A percentile compares a stretch with the other conserved stretches of the same genome.
Conservation (phyloP, 2,113 vertebrate genomes). For the Semnornis frantzii region DNA sequence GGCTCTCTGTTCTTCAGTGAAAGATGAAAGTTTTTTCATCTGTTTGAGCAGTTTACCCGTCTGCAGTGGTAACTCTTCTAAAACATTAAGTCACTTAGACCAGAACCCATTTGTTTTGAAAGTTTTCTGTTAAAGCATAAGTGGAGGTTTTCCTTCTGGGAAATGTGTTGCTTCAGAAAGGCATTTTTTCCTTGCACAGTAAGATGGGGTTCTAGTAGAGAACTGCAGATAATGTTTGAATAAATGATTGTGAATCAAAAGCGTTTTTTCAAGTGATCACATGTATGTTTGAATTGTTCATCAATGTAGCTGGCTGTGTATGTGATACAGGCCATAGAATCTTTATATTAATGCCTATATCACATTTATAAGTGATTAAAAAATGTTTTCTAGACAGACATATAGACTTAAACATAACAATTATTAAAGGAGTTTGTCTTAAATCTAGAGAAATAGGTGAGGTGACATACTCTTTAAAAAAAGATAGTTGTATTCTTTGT, state of each 20-base stretch:
- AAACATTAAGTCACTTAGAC: background rate
- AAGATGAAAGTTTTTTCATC: background rate
- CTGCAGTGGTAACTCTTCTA: background rate
- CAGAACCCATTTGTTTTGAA: background rate
- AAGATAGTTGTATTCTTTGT: background rate
- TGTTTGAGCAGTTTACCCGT: background rate
- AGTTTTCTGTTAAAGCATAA: background rate
- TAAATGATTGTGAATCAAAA: background rate
- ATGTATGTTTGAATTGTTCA: background rate
- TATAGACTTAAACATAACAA: background rate
- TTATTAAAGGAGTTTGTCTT: background rate
- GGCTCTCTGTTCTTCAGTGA: background rate
- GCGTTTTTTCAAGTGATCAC: background rate
- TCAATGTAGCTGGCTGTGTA: background rate
- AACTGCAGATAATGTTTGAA: background rate
- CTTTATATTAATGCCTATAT: background rate
- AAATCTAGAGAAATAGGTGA: background rate
- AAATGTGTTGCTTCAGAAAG: background rate
- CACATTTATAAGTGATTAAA: background rate
- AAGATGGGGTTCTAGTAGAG: background rate
- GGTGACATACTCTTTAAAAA: background rate
- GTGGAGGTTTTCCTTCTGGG: background rate
- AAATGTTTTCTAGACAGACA: background rate
- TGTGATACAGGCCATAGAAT: background rate
- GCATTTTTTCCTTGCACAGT: rapidly evolving